phyloP scores from a whole-genome alignment of 2,797 vertebrate species.

The Petrocephalus schoutedeni region DNA sequence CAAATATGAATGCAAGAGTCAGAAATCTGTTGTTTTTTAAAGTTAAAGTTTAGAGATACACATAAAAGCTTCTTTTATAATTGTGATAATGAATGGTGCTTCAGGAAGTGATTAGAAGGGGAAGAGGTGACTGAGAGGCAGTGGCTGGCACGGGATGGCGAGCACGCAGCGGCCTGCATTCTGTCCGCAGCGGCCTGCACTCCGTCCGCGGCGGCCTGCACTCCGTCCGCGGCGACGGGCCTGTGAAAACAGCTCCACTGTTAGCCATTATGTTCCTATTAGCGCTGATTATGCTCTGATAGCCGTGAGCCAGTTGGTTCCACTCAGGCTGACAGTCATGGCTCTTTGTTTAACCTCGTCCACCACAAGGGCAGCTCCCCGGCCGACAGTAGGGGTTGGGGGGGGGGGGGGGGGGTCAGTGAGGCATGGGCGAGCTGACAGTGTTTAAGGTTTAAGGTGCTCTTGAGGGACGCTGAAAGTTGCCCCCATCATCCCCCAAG shows the following conservation, averaged over 20 bases:
- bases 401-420: slow-evolving; percentile 62
- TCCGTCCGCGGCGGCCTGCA: slow-evolving; percentile 53
- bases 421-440: slow-evolving; percentile 53
- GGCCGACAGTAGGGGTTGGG: slow-evolving; percentile 58
- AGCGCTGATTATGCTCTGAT: slow-evolving; percentile 73
- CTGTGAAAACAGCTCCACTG: slow-evolving; percentile 64
- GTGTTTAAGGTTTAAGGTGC: slow-evolving; percentile 10
- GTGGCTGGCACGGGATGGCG: slow-evolving; percentile 32
- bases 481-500: not conserved
- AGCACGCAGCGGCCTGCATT: slow-evolving; percentile 53
- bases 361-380: slow-evolving; percentile 61
- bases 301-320: slow-evolving; percentile 69
- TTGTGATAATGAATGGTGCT: not conserved
- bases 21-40: not conserved
- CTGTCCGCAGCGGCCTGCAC: slow-evolving; percentile 51
- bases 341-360: slow-evolving; percentile 74
- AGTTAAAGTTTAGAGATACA: not conserved
- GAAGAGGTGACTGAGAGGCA: not conserved
- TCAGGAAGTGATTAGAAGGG: not conserved
- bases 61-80: not conserved
- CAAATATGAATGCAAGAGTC: not conserved
- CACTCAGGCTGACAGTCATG: slow-evolving; percentile 74
- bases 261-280: slow-evolving; percentile 75
- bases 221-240: slow-evolving; percentile 63
- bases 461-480: not conserved